These are phyloP conservation scores for Apodemia zela DNA, from an alignment of 2,888 invertebrate species.

Conservation along the genomic window DNA sequence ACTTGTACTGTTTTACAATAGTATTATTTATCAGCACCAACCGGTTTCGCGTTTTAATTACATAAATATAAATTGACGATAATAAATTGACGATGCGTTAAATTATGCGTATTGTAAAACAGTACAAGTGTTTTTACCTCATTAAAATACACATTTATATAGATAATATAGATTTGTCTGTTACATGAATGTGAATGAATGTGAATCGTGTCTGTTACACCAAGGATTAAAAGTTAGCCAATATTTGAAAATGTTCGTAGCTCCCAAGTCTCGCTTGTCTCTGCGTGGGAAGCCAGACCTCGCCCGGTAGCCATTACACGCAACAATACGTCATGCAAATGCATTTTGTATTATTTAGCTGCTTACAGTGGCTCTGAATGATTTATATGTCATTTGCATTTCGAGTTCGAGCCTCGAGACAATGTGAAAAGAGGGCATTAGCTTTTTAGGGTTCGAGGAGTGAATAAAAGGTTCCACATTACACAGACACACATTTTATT, in stretches of 20 bases:
- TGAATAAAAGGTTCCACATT: neutral
- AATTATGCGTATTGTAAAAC: too few species aligned
- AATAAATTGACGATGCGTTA: too few species aligned
- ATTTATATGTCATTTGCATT: slow-evolving; percentile 16
- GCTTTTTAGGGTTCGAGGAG: slow-evolving; percentile 1
- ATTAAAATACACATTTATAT: too few species aligned
- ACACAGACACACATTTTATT: too few species aligned
- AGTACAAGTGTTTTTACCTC: too few species aligned
- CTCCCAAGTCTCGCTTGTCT: neutral
- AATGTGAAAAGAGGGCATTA: slow-evolving; percentile 6
- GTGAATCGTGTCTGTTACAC: too few species aligned
- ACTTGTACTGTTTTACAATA: too few species aligned
- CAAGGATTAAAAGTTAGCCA: neutral
- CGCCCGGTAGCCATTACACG: slow-evolving; percentile 46
- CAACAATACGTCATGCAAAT: slow-evolving; percentile 43
- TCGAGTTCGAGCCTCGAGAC: slow-evolving; percentile 6
- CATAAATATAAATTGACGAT: too few species aligned
- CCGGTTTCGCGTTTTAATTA: too few species aligned
- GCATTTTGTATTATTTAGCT: slow-evolving; percentile 26
- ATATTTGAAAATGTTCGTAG: neutral
- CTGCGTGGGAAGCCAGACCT: slow-evolving; percentile 14
- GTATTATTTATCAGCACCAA: too few species aligned
- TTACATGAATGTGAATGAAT: too few species aligned
- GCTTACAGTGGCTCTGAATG: slow-evolving; percentile 16
- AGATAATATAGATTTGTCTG: too few species aligned